These are phyloP conservation scores for Aurelia aurita complex sp. Pacific DNA, from an alignment of 30 jellyfish, hydroid and myxozoan species.

Conservation along the genomic window DNA sequence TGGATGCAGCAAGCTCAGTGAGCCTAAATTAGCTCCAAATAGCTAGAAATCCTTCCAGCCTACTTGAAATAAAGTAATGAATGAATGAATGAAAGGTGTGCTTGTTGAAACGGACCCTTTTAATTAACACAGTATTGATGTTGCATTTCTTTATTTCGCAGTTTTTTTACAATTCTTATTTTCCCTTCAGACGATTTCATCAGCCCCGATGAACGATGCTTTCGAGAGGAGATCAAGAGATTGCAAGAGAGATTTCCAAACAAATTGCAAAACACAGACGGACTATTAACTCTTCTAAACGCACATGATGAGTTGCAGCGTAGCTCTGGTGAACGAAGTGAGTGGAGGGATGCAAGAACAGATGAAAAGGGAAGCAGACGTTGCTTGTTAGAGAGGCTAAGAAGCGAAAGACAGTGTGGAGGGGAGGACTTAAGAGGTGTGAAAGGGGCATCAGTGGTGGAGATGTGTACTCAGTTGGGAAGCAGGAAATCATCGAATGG, in stretches of 20 bases:
- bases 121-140: no score
- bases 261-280: slow-evolving; percentile 65
- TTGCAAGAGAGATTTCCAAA: slow-evolving; percentile 77
- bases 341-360: not conserved
- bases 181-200: slow-evolving; percentile 26
- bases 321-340: not conserved
- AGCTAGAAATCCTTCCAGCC: no score
- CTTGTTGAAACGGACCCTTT: no score
- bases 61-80: no score
- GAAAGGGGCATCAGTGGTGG: not conserved
- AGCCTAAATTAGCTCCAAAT: no score
- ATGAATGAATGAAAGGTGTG: no score
- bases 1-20: no score
- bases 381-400: slow-evolving; percentile 10
- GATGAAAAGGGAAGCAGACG: slow-evolving; percentile 32
- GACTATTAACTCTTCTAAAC: slow-evolving; percentile 36
- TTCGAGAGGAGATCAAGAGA: slow-evolving; percentile 69
- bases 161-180: not conserved
- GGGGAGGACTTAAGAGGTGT: not conserved
- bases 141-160: no score
- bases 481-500: no score
- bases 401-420: not conserved
- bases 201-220: slow-evolving; percentile 72
- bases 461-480: no score
- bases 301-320: slow-evolving; percentile 14